Evolutionary conservation across 2,113 vertebrate genomes (phyloP).

Genomic region (Chlorocebus sabaeus): DNA sequence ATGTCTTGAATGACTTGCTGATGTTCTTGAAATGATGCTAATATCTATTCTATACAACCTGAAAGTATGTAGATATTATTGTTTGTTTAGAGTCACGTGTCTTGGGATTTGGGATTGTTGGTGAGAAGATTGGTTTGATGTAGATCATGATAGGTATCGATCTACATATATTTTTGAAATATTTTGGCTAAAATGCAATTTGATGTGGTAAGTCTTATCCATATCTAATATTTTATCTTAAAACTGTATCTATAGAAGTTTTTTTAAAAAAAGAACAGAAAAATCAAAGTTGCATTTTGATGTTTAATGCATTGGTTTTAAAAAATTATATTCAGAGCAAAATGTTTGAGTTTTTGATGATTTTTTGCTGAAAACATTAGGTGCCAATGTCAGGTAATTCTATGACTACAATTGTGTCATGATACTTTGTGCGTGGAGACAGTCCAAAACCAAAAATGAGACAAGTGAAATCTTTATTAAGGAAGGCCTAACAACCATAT

Average conservation of each 20-base stretch:
- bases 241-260: neutral
- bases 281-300: slow-evolving; percentile 35
- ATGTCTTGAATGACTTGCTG: neutral
- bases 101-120: neutral
- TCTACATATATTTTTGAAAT: neutral
- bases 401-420: neutral
- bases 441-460: neutral
- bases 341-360: neutral
- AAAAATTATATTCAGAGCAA: neutral
- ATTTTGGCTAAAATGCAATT: slow-evolving; percentile 22
- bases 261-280: neutral
- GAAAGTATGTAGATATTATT: neutral
- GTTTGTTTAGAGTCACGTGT: neutral
- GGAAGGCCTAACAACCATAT: neutral
- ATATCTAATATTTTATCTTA: neutral
- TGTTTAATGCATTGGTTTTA: neutral
- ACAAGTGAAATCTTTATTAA: neutral
- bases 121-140: neutral
- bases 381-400: neutral
- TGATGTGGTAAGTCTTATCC: neutral
- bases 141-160: neutral
- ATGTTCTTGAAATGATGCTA: neutral
- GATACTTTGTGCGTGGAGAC: neutral
- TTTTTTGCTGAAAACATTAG: neutral
- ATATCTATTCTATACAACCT: neutral